Conservation (phyloP, 2,888 invertebrate genomes). For the Biston stratarius region DNA sequence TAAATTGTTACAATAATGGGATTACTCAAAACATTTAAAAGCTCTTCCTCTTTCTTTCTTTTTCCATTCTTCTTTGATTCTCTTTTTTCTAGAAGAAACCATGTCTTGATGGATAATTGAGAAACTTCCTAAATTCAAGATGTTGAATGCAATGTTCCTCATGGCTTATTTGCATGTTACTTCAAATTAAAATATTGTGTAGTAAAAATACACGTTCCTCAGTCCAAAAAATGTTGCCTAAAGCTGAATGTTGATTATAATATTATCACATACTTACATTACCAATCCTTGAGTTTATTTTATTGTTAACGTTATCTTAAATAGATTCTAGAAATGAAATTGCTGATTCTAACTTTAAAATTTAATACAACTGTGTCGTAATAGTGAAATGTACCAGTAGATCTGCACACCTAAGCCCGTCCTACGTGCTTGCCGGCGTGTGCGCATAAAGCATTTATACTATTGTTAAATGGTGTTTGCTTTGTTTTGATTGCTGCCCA, state of each 20-base stretch:
- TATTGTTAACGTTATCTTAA: constrained; percentile 15
- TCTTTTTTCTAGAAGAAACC: background rate
- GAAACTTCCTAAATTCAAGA: background rate
- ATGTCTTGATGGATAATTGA: background rate
- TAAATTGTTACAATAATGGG: background rate
- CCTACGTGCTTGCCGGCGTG: constrained; percentile 40
- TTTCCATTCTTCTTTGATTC: background rate
- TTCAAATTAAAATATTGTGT: background rate
- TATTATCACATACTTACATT: constrained; percentile 2
- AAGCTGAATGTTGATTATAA: background rate
- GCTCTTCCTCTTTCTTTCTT: background rate
- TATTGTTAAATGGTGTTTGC: constrained; percentile 5
- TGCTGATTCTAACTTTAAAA: constrained; percentile 12
- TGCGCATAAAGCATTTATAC: constrained; percentile 29
- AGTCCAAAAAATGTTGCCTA: background rate
- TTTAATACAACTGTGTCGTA: constrained; percentile 27
- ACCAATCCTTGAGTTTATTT: constrained; percentile 1
- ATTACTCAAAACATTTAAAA: background rate
- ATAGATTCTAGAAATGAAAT: constrained; percentile 9
- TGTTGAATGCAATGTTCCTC: background rate
- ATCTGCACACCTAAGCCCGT: constrained; percentile 16
- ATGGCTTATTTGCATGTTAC: too few species aligned
- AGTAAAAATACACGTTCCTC: too few species aligned
- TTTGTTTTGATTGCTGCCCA: background rate
- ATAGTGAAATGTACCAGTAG: constrained; percentile 25